Evolutionary conservation across 2,113 vertebrate genomes (phyloP).

Genomic region (Coracopsis vasa): DNA sequence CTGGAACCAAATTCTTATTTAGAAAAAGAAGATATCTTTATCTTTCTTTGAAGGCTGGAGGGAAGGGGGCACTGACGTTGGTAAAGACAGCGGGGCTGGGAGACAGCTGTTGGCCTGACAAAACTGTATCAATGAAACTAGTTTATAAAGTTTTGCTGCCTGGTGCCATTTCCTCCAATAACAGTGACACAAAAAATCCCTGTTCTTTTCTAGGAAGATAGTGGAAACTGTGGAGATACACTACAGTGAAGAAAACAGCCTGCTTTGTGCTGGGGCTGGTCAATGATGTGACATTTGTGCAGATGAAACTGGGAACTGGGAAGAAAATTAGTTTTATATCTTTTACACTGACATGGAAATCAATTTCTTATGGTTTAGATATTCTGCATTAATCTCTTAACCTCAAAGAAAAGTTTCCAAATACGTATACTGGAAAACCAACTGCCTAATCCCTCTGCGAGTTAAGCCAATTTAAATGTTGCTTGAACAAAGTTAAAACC

Average conservation of each 20-base stretch:
- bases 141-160: constrained; percentile 2
- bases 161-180: not conserved
- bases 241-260: not conserved
- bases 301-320: constrained; percentile 38
- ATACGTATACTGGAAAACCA: not conserved
- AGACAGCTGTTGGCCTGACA: constrained; percentile 10
- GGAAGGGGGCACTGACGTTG: not conserved
- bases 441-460: not conserved
- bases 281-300: constrained; percentile 45
- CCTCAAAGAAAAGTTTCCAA: not conserved
- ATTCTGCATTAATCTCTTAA: not conserved
- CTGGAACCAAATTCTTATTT: not conserved
- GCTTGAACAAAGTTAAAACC: not conserved
- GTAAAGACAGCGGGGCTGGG: not conserved
- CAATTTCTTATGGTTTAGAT: not conserved
- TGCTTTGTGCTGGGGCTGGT: constrained; percentile 17
- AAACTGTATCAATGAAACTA: not conserved
- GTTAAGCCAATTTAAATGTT: not conserved
- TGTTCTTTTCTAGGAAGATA: constrained; percentile 45
- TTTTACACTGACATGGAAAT: not conserved
- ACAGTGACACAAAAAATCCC: not conserved
- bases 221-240: not conserved
- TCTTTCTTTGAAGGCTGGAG: constrained; percentile 34
- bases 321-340: not conserved
- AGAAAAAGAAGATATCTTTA: constrained; percentile 35